A percentile compares a stretch with the other conserved stretches of the same genome.
Evolutionary conservation across 2,797 vertebrate genomes (phyloP).

Genomic region (Crocodylus rhombifer): DNA sequence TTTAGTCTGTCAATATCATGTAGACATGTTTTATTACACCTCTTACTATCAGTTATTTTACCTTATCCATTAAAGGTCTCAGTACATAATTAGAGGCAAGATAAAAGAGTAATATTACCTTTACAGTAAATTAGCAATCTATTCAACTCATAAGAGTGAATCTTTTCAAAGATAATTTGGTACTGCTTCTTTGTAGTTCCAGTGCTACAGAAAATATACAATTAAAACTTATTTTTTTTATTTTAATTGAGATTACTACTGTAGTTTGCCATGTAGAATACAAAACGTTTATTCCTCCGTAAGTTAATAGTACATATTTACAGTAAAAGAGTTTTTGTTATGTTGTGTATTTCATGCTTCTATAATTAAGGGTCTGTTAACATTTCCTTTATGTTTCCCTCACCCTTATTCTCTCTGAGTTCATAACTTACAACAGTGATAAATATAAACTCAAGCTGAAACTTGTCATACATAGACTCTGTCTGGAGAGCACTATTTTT

Average conservation of each 20-base stretch:
- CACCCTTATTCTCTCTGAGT: conserved; percentile 62
- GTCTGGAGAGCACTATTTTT: conserved; percentile 55
- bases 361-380: conserved; percentile 37
- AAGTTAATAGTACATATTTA: conserved; percentile 19
- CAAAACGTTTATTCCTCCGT: conserved; percentile 16
- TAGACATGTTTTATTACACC: conserved; percentile 38
- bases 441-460: conserved; percentile 66
- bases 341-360: neutral
- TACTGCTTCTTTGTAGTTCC: neutral
- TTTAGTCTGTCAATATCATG: conserved; percentile 27
- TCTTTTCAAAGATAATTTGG: conserved; percentile 48
- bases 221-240: neutral
- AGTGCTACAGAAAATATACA: neutral
- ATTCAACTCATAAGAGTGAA: conserved; percentile 19
- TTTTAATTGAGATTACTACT: conserved; percentile 35
- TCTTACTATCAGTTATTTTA: conserved; percentile 42
- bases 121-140: conserved; percentile 39
- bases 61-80: conserved; percentile 39
- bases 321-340: neutral
- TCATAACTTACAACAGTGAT: conserved; percentile 43
- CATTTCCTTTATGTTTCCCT: conserved; percentile 36
- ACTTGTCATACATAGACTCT: conserved; percentile 62
- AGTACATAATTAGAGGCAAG: conserved; percentile 41
- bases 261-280: conserved; percentile 11
- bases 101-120: conserved; percentile 2